Conservation (phyloP, 1,140 invertebrate species). For the Apis laboriosa region DNA sequence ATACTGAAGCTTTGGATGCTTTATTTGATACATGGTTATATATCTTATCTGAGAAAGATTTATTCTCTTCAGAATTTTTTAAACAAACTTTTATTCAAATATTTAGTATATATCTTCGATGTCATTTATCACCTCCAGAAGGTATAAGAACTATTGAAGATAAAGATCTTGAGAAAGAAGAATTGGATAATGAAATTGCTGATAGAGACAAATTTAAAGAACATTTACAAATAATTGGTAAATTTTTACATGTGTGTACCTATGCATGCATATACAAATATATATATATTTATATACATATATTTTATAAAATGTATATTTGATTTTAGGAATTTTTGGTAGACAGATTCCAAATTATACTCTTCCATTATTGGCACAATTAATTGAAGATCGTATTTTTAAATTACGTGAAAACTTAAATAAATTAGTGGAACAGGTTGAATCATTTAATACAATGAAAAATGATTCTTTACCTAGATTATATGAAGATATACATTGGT, state of each 20-base stretch:
- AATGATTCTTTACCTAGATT: slow-evolving; percentile 82
- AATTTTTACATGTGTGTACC: slow-evolving; percentile 39
- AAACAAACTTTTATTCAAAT: slow-evolving; percentile 82
- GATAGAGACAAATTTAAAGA: slow-evolving; percentile 87
- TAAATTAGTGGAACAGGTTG: slow-evolving; percentile 81
- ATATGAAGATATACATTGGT: slow-evolving; percentile 95
- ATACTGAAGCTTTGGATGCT: slow-evolving; percentile 90
- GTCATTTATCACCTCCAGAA: slow-evolving; percentile 90
- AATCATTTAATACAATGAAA: slow-evolving; percentile 82
- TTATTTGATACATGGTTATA: slow-evolving; percentile 91
- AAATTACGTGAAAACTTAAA: slow-evolving; percentile 85
- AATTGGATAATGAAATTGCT: slow-evolving; percentile 86
- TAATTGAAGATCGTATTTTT: slow-evolving; percentile 85
- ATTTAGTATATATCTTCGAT: slow-evolving; percentile 92
- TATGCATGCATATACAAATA: background rate
- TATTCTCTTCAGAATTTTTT: slow-evolving; percentile 82
- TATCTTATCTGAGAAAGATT: slow-evolving; percentile 82
- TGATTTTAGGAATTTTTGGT: slow-evolving; percentile 75
- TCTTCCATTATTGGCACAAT: slow-evolving; percentile 82
- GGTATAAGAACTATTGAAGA: slow-evolving; percentile 83
- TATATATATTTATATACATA: background rate
- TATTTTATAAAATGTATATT: background rate
- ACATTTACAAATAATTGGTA: slow-evolving; percentile 86
- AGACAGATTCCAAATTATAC: slow-evolving; percentile 81
- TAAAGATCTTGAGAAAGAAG: slow-evolving; percentile 81